Conservation (phyloP, 2,797 vertebrate species). For the Phoeniculus purpureus region DNA sequence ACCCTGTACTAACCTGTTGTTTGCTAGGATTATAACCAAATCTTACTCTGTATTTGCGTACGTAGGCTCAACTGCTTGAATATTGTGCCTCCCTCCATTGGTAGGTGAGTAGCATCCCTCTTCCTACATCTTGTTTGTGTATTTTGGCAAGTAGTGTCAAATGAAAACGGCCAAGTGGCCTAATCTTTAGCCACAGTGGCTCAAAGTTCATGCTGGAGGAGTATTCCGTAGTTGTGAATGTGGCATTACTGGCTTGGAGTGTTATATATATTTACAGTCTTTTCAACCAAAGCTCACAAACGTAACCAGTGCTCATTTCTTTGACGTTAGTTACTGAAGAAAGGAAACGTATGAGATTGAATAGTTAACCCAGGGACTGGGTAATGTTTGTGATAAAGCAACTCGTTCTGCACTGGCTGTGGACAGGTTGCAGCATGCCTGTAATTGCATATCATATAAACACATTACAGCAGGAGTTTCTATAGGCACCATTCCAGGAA, state of each 20-base stretch:
- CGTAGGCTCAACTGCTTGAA: not conserved
- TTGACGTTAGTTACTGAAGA: constrained; percentile 27
- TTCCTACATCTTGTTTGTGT: not conserved
- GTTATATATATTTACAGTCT: not conserved
- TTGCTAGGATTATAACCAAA: constrained; percentile 10
- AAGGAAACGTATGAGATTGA: constrained; percentile 35
- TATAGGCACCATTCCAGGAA: constrained; percentile 78
- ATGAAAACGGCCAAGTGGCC: not conserved
- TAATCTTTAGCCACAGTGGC: not conserved
- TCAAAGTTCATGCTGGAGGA: not conserved
- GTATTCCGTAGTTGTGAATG: not conserved
- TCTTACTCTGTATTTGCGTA: not conserved
- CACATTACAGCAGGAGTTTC: constrained; percentile 78
- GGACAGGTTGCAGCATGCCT: constrained; percentile 74
- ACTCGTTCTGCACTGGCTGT: constrained; percentile 58
- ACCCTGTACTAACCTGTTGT: not conserved
- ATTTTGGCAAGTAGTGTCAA: constrained; percentile 15
- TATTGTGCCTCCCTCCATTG: not conserved
- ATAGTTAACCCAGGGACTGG: constrained; percentile 52
- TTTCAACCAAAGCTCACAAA: not conserved
- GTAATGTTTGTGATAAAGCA: constrained; percentile 64
- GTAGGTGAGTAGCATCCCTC: not conserved
- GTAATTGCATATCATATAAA: constrained; percentile 75
- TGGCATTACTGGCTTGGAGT: not conserved
- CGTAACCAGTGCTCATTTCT: not conserved